These are phyloP conservation scores for Notolabrus celidotus DNA, from an alignment of 2,797 vertebrate species.

Conservation along the genomic window DNA sequence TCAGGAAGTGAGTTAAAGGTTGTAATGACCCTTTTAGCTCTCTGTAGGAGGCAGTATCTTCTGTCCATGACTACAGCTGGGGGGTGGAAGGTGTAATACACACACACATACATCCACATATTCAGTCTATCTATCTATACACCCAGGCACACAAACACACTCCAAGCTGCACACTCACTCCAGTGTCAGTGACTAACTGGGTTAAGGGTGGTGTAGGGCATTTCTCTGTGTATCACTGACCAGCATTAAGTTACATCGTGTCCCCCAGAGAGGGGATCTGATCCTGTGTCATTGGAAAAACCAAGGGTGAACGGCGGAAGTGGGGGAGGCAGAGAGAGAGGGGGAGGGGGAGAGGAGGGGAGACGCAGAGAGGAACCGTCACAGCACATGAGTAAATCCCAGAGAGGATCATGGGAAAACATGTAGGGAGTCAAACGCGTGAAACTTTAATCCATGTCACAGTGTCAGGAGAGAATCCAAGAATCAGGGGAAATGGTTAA, in stretches of 20 bases:
- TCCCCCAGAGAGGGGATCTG: conserved; percentile 61
- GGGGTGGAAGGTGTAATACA: conserved; percentile 8
- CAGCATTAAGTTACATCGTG: conserved; percentile 63
- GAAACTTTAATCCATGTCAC: conserved; percentile 24
- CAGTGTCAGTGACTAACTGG: conserved; percentile 55
- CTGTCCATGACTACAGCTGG: conserved; percentile 30
- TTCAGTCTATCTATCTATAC: conserved; percentile 9
- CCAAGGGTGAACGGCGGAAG: conserved; percentile 57
- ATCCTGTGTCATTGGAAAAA: conserved; percentile 68
- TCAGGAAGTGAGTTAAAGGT: conserved; percentile 46
- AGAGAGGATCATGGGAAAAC: conserved; percentile 18
- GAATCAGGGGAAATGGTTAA: background rate
- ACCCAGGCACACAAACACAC: conserved; percentile 15
- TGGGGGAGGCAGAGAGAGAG: conserved; percentile 24
- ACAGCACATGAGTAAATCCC: conserved; percentile 25
- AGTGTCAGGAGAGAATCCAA: background rate
- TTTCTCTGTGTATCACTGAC: conserved; percentile 65
- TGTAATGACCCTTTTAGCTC: conserved; percentile 48
- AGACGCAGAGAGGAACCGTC: conserved; percentile 3
- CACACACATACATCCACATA: conserved; percentile 1
- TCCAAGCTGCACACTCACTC: conserved; percentile 18
- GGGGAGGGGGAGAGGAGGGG: conserved; percentile 8
- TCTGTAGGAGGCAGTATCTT: conserved; percentile 12
- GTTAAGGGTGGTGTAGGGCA: conserved; percentile 57
- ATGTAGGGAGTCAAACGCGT: conserved; percentile 10